Base-by-base conservation (phyloP, 2,888 invertebrate species). In the Onthophagus sagittarius region DNA sequence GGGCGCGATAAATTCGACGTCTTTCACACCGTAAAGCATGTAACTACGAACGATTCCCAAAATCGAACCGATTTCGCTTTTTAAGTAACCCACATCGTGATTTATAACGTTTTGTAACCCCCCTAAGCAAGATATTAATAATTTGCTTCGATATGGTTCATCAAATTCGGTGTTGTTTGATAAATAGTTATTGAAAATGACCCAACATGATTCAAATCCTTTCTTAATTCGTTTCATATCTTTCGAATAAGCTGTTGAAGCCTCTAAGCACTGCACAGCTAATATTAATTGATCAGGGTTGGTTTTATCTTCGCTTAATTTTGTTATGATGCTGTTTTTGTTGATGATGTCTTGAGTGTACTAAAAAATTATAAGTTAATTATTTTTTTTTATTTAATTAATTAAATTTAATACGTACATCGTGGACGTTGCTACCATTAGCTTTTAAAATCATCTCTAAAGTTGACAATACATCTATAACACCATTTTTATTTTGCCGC, bases 21-120 rank as follows among this genome's bases (percentile, higher is more conserved):
- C 88, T 81, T 82, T 82, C 11, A 87, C 77, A 11, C 84, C 85
- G 77, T 86, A 90, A 3, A 90, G 82, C 82, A 90, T 87, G 77
- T 87, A 90, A 73, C 88, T 83, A 73, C 87, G 86, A 70, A 89
- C 86, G 63, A 90, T 84, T 0, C 92, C 91, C 74, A 92, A 85
- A 7, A 90, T 81, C 77, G 89, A 87, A 32, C 89, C 88, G 5
- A 86, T 76, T 71, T 86, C 80, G 32, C 81, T 77, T 15, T 80
- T 78, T 0, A 84, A 79, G 77, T 83, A 86, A 1, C 81, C 80
- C 3, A 79, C 74, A 77, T 83, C 79, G 62, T 82, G 79, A 0
- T 76, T 69, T 5, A 84, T 77, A 9, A 88, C 81, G 77, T 84
- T 84, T 77, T 84, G 82, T 5, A 86, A 73, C 2, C 85, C 85